These are phyloP conservation scores for Alcis repandata DNA, from an alignment of 2,888 invertebrate genomes.

Conservation along the genomic window DNA sequence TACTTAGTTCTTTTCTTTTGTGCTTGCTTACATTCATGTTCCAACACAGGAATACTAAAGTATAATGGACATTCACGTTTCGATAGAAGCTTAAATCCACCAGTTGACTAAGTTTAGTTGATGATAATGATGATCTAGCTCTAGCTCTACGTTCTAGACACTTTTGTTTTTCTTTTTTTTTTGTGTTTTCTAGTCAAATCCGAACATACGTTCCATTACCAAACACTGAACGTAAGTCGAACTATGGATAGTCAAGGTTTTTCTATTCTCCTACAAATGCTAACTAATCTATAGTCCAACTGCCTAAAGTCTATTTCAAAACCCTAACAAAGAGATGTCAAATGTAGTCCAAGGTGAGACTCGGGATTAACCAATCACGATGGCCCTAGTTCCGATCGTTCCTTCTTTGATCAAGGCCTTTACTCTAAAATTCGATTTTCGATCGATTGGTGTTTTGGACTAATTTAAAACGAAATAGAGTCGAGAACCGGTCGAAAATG, in stretches of 20 bases:
- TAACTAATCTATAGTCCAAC: constrained; percentile 18
- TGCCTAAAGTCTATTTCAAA: constrained; percentile 23
- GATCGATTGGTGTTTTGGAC: not conserved
- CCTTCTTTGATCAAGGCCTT: constrained; percentile 19
- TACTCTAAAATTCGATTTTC: constrained; percentile 5
- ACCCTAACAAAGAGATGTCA: constrained; percentile 32
- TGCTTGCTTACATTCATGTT: no score
- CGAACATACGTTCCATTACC: constrained; percentile 3
- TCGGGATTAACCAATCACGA: constrained; percentile 34
- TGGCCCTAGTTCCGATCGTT: constrained; percentile 13
- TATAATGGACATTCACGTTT: not conserved
- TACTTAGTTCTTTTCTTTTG: no score
- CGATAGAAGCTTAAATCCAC: no score
- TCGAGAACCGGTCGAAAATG: not conserved
- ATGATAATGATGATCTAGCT: no score
- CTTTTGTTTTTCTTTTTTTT: not conserved
- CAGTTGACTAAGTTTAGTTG: no score
- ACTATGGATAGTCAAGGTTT: constrained; percentile 24
- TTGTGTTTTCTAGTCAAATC: constrained; percentile 1
- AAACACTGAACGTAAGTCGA: not conserved
- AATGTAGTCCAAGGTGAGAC: constrained; percentile 31
- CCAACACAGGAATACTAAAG: no score
- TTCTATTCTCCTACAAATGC: constrained; percentile 24
- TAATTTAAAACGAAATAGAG: not conserved
- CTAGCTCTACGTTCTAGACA: no score